Evolutionary conservation across 2,888 invertebrate species (phyloP), one percentile per base, ranked within the genome.

Genomic region (Phytoseiulus persimilis): DNA sequence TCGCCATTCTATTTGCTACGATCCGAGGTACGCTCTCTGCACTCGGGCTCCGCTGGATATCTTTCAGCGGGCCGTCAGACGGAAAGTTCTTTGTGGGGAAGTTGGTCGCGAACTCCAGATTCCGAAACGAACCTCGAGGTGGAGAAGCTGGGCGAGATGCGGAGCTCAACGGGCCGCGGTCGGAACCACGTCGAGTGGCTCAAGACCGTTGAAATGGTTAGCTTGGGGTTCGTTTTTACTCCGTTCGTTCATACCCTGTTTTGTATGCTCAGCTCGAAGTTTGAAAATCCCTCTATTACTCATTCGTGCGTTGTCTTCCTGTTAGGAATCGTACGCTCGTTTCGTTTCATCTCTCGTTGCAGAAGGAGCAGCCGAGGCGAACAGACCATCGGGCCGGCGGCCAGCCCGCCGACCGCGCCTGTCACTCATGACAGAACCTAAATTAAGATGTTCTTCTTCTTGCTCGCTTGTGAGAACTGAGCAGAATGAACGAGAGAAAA

Each of bases 381-480:
- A 23, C 65, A 28, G 65, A 65, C 65, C 65, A 65, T 39, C 39
- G 65, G 65, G 65, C 65, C 65, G 65, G 28, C 65, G 9, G 28
- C 5, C 65, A 3, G 65, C 9, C 65, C 23, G 65, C 1, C 65
- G 65, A 65, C 65, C 65, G 65, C 39, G 87, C 87, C 87, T 87
- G 87, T 33, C 87, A n/a, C 87, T 45, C 23, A 45, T 87, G 87
- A 87, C 87, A 87, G 33, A 87, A 87, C 87, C 45, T n/a, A 87
- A 87, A 87, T 87, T 87, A 87, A 87, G 87, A 87, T 33, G n/a
- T 33, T 87, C n/a, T 33, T 18, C 65, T 65, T 65, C 65, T 39
- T 39, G n/a, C n/a, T n/a, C n/a, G 46, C 65, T 28, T 65, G 65
- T 65, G 65, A 65, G 65, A 65, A 65, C 65, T 6, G 65, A 65